Conservation (phyloP, 2,797 vertebrate species). For the Enteromius fasciolatus region DNA sequence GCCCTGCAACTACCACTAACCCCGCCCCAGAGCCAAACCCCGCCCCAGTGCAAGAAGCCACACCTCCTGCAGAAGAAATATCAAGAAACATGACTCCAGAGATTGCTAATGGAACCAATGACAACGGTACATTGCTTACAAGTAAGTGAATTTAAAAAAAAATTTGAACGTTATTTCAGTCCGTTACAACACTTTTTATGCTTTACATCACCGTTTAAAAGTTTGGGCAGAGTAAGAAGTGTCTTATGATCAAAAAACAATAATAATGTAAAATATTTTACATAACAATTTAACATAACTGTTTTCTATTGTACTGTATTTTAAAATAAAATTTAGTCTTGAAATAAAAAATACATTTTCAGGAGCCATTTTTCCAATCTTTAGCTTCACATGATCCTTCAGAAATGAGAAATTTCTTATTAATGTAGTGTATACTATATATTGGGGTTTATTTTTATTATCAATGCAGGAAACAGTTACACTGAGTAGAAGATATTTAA, state of each 20-base stretch:
- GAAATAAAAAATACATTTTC: not conserved
- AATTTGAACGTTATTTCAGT: not conserved
- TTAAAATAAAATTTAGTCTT: not conserved
- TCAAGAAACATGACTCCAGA: constrained; percentile 59
- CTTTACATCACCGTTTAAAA: not conserved
- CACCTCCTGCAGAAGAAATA: constrained; percentile 69
- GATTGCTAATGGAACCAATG: constrained; percentile 78
- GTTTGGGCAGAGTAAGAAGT: not conserved
- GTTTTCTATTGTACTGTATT: not conserved
- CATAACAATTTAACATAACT: not conserved
- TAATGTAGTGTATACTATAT: not conserved
- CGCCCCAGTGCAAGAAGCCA: constrained; percentile 63
- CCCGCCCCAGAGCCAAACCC: constrained; percentile 60
- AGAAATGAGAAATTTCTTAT: not conserved
- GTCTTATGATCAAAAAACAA: no score
- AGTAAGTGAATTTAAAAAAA: not conserved
- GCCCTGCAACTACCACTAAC: constrained; percentile 70
- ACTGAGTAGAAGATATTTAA: not conserved
- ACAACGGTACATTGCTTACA: constrained; percentile 69
- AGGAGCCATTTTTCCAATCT: not conserved
- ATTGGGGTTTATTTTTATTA: not conserved
- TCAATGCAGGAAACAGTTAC: not conserved
- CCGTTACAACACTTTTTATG: not conserved
- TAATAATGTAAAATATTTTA: not conserved
- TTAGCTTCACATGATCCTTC: not conserved